These are phyloP conservation scores for Seriola rivoliana DNA, from an alignment of 2,113 vertebrate genomes.

Conservation along the genomic window DNA sequence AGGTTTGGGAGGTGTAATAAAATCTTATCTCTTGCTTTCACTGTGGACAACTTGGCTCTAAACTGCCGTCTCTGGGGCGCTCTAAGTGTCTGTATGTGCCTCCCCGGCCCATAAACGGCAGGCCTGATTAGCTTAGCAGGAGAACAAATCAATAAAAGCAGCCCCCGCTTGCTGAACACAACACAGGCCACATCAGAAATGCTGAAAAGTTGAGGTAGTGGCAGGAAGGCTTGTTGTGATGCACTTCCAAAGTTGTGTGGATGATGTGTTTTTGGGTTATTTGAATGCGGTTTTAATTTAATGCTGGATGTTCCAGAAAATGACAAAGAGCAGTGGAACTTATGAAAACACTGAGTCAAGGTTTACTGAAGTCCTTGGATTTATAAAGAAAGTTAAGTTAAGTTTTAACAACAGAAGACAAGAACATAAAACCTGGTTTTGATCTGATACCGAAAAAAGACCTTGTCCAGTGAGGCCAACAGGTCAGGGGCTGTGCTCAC, in stretches of 20 bases:
- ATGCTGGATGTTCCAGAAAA: neutral
- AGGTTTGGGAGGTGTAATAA: constrained; percentile 91
- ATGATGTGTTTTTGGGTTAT: neutral
- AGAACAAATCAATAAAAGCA: constrained; percentile 95
- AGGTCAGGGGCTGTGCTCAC: too few relatives aligned
- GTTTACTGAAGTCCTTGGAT: neutral
- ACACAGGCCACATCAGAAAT: constrained; percentile 87
- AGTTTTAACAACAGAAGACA: neutral
- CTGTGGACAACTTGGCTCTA: constrained; percentile 86
- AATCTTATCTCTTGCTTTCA: constrained; percentile 93
- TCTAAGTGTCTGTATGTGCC: constrained; percentile 90
- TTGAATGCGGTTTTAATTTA: neutral
- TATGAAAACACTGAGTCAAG: neutral
- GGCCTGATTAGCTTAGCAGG: constrained; percentile 92
- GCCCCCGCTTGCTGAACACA: constrained; percentile 75
- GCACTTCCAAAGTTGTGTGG: neutral
- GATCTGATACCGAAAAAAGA: neutral
- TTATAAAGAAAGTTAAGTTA: neutral
- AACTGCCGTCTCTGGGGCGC: constrained; percentile 88
- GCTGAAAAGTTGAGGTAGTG: constrained; percentile 79
- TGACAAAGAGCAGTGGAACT: neutral
- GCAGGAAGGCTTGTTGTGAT: constrained; percentile 7
- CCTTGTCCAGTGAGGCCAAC: neutral
- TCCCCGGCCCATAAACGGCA: constrained; percentile 90
- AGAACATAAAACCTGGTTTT: neutral